Conservation (phyloP, 2,113 vertebrate genomes). For the Tyto alba region DNA sequence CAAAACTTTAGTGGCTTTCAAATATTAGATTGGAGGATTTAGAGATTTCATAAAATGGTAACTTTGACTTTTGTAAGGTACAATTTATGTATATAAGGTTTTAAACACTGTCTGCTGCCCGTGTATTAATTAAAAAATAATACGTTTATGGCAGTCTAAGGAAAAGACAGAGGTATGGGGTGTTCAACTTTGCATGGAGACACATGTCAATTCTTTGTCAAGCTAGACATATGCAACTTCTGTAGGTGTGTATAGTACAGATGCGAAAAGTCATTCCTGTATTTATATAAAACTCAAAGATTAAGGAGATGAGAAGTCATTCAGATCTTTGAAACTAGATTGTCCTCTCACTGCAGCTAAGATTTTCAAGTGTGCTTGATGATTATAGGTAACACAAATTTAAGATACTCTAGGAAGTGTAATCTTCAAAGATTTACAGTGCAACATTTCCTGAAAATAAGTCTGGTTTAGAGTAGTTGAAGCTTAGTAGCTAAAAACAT, state of each 20-base stretch:
- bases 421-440: not conserved
- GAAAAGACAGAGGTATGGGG: not conserved
- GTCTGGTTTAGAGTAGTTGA: not conserved
- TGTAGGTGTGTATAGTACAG: not conserved
- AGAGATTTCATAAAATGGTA: not conserved
- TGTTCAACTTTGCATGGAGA: not conserved
- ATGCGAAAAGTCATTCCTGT: not conserved
- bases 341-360: not conserved
- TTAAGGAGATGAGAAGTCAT: not conserved
- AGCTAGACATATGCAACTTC: not conserved
- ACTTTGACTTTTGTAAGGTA: not conserved
- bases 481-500: not conserved
- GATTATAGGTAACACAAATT: not conserved
- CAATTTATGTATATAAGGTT: not conserved
- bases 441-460: not conserved
- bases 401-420: not conserved
- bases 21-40: not conserved
- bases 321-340: not conserved
- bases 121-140: not conserved
- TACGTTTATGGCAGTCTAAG: not conserved
- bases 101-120: not conserved
- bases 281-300: not conserved
- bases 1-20: not conserved
- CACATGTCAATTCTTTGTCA: not conserved
- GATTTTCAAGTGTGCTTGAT: not conserved